Evolutionary conservation across 92 coral and sea anemone species (phyloP), one percentile per base, ranked within the genome.

Genomic region (Heliopora coerulea): DNA sequence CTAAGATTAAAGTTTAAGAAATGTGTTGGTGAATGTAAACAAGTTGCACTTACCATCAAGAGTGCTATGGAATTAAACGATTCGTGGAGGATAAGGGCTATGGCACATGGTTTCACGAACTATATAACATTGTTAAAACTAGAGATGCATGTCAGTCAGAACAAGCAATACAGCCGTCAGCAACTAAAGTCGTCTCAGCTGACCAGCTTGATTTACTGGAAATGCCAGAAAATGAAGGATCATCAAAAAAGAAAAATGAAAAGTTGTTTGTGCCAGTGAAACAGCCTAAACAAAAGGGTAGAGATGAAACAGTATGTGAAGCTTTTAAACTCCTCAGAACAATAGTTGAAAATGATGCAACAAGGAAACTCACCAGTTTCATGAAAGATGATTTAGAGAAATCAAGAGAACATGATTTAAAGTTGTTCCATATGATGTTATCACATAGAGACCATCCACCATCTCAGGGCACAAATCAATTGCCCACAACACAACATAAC

Each of bases 211-310:
- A n/a, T n/a, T 31, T 12, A 19, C 12, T 31, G 11, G 10, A 35
- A 62, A 19, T 33, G 25, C 15, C 10, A 21, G 10, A 37, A 62
- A 25, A 11, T 12, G 24, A 12, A 48, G 25, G 25, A 20, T 9
- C 13, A 27, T 1, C 12, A 12, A 35, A 3, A 20, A 11, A 9
- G 68, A 30, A 7, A 13, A 26, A 29, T n/a, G 48, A 33, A 31
- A 46, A 62, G 24, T 20, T 62, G 34, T 62, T 62, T 62, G 68
- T 62, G 31, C 68, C 68, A 12, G 68, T 62, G 48, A 62, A 62
- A 62, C 17, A 48, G 12, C n/a, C 24, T 31, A 62, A 62, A 21
- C 8, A 9, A 12, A 62, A 33, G 5, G 33, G 24, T 13, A 1
- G 12, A 33, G 48, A 62, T 48, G 33, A 15, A 31, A 12, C 17